Conservation (phyloP, 2,888 invertebrate genomes). For the Agrochola macilenta region DNA sequence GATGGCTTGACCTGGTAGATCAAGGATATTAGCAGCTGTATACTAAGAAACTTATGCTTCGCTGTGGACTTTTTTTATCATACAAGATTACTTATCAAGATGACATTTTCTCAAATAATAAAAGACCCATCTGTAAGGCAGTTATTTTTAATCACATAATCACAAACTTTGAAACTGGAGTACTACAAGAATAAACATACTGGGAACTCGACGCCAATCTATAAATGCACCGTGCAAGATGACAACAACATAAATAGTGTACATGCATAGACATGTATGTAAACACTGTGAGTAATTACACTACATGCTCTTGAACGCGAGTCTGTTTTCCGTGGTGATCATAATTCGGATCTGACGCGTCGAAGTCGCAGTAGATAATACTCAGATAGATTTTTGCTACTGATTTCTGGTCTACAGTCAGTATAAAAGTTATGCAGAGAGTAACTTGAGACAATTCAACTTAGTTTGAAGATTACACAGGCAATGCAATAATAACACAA, state of each 20-base stretch:
- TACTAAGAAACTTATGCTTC: too few species aligned
- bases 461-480: background rate
- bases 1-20: too few species aligned
- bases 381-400: too few species aligned
- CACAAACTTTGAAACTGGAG: slow-evolving; percentile 57
- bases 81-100: background rate
- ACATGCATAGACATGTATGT: slow-evolving; percentile 5
- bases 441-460: background rate
- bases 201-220: slow-evolving; percentile 43
- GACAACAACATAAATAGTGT: slow-evolving; percentile 23
- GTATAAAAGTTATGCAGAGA: too few species aligned
- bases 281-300: slow-evolving; percentile 31
- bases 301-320: slow-evolving; percentile 16
- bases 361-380: background rate
- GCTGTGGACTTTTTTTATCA: too few species aligned
- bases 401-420: background rate
- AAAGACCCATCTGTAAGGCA: background rate
- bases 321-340: slow-evolving; percentile 10
- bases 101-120: background rate
- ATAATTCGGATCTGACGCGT: background rate
- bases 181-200: slow-evolving; percentile 51
- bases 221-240: slow-evolving; percentile 49
- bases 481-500: too few species aligned
- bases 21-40: too few species aligned
- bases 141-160: slow-evolving; percentile 44